phyloP scores from a whole-genome alignment of 2,888 invertebrate genomes.

The Agrotis segetum region DNA sequence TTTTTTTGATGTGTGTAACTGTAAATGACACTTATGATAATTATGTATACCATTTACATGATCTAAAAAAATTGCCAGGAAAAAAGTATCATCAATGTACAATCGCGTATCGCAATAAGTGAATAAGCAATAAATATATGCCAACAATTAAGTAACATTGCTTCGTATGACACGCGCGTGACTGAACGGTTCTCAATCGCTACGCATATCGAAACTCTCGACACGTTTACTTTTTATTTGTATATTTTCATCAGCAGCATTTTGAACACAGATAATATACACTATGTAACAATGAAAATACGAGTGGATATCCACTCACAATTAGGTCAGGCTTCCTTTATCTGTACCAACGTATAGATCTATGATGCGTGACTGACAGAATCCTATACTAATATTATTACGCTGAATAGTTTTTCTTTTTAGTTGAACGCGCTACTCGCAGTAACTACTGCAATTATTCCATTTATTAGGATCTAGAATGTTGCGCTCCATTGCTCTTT shows the following conservation, averaged over 20 bases:
- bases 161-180: not conserved
- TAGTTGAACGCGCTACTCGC: too few species aligned
- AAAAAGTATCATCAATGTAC: not conserved
- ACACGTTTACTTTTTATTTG: slow-evolving; percentile 26
- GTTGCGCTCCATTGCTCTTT: too few species aligned
- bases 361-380: too few species aligned
- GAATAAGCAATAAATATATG: not conserved
- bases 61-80: too few species aligned
- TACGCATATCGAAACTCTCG: slow-evolving; percentile 16
- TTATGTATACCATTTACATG: too few species aligned
- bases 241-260: slow-evolving; percentile 22
- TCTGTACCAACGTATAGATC: too few species aligned
- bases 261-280: slow-evolving; percentile 27
- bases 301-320: not conserved
- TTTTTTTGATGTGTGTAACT: too few species aligned
- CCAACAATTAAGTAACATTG: not conserved
- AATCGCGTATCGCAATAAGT: not conserved
- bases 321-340: not conserved
- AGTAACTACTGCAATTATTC: too few species aligned
- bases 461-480: too few species aligned
- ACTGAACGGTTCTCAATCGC: not conserved
- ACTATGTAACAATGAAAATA: slow-evolving; percentile 26
- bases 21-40: too few species aligned
- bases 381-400: not conserved
- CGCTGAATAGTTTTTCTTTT: too few species aligned